phyloP scores from a whole-genome alignment of 2,797 vertebrate species.

The Denticeps clupeoides region DNA sequence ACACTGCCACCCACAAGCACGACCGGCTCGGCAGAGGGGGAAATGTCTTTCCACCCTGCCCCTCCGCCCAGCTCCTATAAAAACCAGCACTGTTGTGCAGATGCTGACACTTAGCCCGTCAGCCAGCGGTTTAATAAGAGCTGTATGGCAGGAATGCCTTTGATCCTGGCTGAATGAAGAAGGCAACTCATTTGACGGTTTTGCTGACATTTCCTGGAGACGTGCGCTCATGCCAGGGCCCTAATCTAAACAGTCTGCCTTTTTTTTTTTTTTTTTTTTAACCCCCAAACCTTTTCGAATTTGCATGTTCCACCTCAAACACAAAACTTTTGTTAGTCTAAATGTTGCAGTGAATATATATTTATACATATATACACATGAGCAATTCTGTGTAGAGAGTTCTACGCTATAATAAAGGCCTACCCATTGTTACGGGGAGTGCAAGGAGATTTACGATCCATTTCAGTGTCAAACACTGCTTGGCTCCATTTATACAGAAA shows the following conservation, averaged over 20 bases:
- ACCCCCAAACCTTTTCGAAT: background rate
- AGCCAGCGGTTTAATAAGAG: slow-evolving; percentile 37
- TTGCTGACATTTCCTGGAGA: slow-evolving; percentile 55
- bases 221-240: slow-evolving; percentile 19
- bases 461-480: too few species aligned
- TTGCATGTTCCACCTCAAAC: background rate
- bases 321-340: too few species aligned
- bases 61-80: slow-evolving; percentile 31
- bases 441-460: too few species aligned
- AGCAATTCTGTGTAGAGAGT: too few species aligned
- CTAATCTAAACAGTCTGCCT: slow-evolving; percentile 10
- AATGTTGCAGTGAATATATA: too few species aligned
- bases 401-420: too few species aligned
- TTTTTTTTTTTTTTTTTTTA: background rate
- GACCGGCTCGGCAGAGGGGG: too few species aligned
- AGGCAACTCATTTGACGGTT: slow-evolving; percentile 43
- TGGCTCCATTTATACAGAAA: too few species aligned
- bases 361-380: too few species aligned
- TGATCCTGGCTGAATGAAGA: slow-evolving; percentile 52
- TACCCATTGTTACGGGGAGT: too few species aligned
- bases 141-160: slow-evolving; percentile 54
- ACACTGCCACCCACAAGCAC: too few species aligned
- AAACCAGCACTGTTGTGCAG: slow-evolving; percentile 50
- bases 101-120: slow-evolving; percentile 40
- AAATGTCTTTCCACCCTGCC: background rate